Base-by-base conservation (phyloP, 2,797 vertebrate species). In the Acipenser ruthenus region DNA sequence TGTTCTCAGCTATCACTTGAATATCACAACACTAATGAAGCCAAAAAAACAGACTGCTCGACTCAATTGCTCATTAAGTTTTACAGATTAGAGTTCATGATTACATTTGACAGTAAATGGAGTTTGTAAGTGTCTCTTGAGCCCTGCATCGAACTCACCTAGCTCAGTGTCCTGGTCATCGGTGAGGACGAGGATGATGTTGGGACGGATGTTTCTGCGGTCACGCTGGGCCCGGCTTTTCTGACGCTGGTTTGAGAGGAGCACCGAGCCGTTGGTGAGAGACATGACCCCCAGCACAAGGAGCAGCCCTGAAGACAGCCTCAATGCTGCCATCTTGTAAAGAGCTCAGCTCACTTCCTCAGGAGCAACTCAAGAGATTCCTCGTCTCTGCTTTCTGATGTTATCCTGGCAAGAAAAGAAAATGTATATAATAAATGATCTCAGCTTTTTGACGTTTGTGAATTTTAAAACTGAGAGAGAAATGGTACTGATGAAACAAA, bases 101-200 rank as follows among this genome's bases (percentile, higher is more conserved):
- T 37, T 37, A 3, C 23, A 3, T 37, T 37, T 3, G 23, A 37
- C 23, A 37, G 23, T 37, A 37, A 37, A 37, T 37, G 4, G 23
- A 37, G 23, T 37, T 37, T 37, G 23, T 37, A 37, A 2, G 23
- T 37, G 23, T 37, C 23, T 37, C 37, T 37, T 37, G 37, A 37
- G 37, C 37, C 37, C 5, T 37, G 37, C 37, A 37, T 37, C 10
- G 23, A 74, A 60, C 89, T 89, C 82, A 97, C 96, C 96, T 63
- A 99, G 92, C 78, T 98, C 96, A 71, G 94, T 88, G 73, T 99
- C 95, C 82, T 98, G 95, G 85, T 98, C 96, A 8, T 99, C 95
- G 0, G 95, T 99, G 78, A 98, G 89, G 79, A 99, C 88, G 60
- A 98, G 92, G 82, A 98, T 95, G 84, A 99, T 93, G 87, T 99